Evolutionary conservation across 2,113 vertebrate genomes (phyloP), one percentile per base, ranked within the genome.

Genomic region (Tringa solitaria): DNA sequence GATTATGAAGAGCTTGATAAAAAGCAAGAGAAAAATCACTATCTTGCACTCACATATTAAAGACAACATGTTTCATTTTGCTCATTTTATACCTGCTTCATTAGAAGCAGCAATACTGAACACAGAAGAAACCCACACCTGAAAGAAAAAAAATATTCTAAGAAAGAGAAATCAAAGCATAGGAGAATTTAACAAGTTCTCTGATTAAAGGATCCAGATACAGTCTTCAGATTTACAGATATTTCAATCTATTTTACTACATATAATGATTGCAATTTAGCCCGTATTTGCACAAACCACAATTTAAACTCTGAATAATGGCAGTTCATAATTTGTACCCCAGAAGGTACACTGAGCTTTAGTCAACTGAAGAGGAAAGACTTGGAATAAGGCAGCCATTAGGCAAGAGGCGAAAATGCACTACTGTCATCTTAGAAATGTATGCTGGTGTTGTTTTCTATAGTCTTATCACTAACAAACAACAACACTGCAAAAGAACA

Each of bases 1-100:
- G 63, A 92, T 87, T 80, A 92, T 23, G 80, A 95, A 87, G 57
- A 48, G 75, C 23, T 95, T 59, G 51, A 95, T 80, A 93, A 95
- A 95, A 94, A 96, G 73, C 61, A 91, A 83, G 72, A 77, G 51
- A 93, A 96, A 89, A 97, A 90, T 79, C 68, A 83, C 76, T 94
- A 82, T 68, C 68, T 75, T 91, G 67, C 35, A 54, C 76, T 95
- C 83, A 78, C 11, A 43, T 85, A 93, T 79, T 91, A 95, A 85
- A 92, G 65, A 87, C 61, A 95, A 90, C 46, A 46, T 46, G 70
- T 39, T 87, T 65, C 17, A 1, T 84, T 89, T 87, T 88, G 46
- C 19, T 94, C 76, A 84, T 84, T 94, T 91, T 72, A 84, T 81
- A 84, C 48, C 57, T 92, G 63, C 63, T 65, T 65, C 30, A 92